A percentile compares a stretch with the other conserved stretches of the same genome.
These are phyloP conservation scores for Tipula unca DNA, from an alignment of 2,888 invertebrate genomes.

Conservation along the genomic window DNA sequence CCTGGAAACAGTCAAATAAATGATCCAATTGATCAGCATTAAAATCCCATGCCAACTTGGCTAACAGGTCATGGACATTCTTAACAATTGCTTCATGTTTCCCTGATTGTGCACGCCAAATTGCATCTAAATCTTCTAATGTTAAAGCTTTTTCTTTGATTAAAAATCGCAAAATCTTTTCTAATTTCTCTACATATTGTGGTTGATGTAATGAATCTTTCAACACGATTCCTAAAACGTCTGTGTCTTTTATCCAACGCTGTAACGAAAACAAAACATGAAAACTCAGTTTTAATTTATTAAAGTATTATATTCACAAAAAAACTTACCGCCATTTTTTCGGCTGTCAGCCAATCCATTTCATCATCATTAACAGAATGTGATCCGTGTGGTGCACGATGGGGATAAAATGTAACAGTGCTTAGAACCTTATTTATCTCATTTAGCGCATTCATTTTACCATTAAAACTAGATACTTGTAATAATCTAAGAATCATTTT, in stretches of 20 bases:
- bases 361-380: slow-evolving; percentile 66
- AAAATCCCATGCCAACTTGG: slow-evolving; percentile 97
- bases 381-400: slow-evolving; percentile 51
- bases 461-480: slow-evolving; percentile 96
- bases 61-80: slow-evolving; percentile 91
- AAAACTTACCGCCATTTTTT: slow-evolving; percentile 82
- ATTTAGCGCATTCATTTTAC: slow-evolving; percentile 97
- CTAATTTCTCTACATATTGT: slow-evolving; percentile 94
- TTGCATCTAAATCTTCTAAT: slow-evolving; percentile 83
- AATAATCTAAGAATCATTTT: slow-evolving; percentile 91
- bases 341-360: slow-evolving; percentile 87
- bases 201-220: slow-evolving; percentile 95
- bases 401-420: slow-evolving; percentile 83
- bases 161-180: slow-evolving; percentile 94
- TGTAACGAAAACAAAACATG: slow-evolving; percentile 38
- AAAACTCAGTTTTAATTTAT: neutral
- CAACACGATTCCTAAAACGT: slow-evolving; percentile 89
- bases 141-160: slow-evolving; percentile 89
- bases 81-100: slow-evolving; percentile 98
- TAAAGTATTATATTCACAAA: neutral
- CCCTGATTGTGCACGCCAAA: slow-evolving; percentile 95
- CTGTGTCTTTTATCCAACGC: slow-evolving; percentile 94
- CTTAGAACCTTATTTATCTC: slow-evolving; percentile 96
- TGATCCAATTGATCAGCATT: slow-evolving; percentile 95
- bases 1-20: slow-evolving; percentile 93